Conservation (phyloP, 1,140 invertebrate genomes). For the Periplaneta americana region DNA sequence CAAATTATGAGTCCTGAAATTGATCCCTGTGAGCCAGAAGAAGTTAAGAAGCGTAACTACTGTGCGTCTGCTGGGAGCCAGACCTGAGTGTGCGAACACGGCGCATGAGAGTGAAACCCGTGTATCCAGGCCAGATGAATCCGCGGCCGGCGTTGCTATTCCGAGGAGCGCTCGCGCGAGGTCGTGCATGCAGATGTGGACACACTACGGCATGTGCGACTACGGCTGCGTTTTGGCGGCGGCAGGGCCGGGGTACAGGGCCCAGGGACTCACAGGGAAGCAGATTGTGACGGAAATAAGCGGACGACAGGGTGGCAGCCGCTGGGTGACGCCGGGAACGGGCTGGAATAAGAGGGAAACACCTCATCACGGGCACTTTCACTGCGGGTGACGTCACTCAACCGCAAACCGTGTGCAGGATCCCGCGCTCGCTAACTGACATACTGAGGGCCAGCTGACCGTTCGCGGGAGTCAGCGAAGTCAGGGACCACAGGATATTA, state of each 20-base stretch:
- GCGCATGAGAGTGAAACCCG: background rate
- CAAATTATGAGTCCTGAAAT: too few relatives aligned
- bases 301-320: background rate
- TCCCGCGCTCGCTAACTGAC: too few relatives aligned
- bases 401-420: background rate
- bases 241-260: background rate
- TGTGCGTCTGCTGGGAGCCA: too few relatives aligned
- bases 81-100: too few relatives aligned
- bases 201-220: background rate
- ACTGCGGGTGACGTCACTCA: background rate
- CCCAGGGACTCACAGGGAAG: background rate
- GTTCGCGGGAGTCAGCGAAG: background rate
- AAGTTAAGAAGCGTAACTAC: too few relatives aligned
- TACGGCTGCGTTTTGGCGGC: background rate
- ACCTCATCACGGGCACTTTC: background rate
- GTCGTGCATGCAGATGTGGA: background rate
- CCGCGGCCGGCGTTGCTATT: background rate
- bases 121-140: background rate
- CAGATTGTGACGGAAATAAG: background rate
- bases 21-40: too few relatives aligned
- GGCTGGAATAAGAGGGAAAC: background rate
- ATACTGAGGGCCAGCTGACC: background rate
- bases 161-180: background rate
- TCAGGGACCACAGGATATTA: background rate
- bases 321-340: background rate